Base-by-base conservation (phyloP, 1,140 invertebrate genomes). In the Drosophila nikananu region DNA sequence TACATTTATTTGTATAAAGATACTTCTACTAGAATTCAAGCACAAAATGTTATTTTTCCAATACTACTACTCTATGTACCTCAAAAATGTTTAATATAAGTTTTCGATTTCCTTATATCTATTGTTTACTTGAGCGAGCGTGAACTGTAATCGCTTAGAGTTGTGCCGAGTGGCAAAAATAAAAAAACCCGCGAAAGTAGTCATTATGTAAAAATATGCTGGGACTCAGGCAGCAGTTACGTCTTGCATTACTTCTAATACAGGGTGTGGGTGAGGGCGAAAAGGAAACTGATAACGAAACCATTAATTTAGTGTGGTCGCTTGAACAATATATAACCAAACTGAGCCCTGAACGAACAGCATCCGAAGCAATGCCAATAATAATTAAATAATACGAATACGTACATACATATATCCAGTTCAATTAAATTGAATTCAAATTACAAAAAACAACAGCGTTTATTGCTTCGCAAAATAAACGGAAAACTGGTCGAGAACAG, bases 361-460 rank as follows among this genome's bases (percentile, higher is more conserved):
- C 63, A 49, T 41, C 39, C 63, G 41, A 37, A 27, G 58, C 60
- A 72, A 64, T 46, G 48, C 21, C 46, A 67, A 66, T 41, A 60
- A 44, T 76, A 73, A 77, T 78, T 77, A 54, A 70, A 77, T 72
- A 82, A 87, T 68, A 79, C 37, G 9, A 15, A 37, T 58, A 75
- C 19, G 23, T 70, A 58, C 77, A 70, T 60, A 80, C 19, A n/a
- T 77, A 70, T 78, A 63, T 71, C 52, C 51, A 62, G 59, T 73
- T 72, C 10, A 39, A 60, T 57, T 66, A 55, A 80, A 64, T 66
- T 61, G 59, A 80, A 83, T 82, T 74, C 54, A 54, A 86, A 76
- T 71, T 79, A 64, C 61, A 81, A 73, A 54, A 37, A 27, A 71
- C 23, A 52, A 52, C 19, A 58, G 51, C 49, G 67, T 71, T 73